phyloP scores from a whole-genome alignment of 2,888 invertebrate genomes.

The Phyto melanocephala region DNA sequence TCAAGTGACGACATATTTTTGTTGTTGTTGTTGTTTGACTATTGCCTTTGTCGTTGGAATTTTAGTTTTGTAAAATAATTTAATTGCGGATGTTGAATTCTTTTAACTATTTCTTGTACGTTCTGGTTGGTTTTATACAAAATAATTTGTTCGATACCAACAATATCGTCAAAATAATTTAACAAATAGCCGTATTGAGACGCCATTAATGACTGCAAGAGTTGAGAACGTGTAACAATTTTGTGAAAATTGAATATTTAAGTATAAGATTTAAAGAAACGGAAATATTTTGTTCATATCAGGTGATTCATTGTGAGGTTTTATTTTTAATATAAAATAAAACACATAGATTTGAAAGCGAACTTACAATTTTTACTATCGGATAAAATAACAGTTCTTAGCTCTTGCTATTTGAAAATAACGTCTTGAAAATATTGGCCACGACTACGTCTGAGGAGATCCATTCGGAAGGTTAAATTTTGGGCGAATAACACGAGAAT shows the following conservation, averaged over 20 bases:
- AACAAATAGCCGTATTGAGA: slow-evolving; percentile 38
- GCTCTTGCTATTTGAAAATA: no score
- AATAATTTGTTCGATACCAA: slow-evolving; percentile 25
- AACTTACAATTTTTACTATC: no score
- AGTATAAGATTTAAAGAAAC: background rate
- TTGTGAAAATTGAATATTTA: slow-evolving; percentile 27
- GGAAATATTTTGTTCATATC: no score
- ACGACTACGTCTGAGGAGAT: no score
- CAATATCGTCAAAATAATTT: background rate
- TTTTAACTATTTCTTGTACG: slow-evolving; percentile 7
- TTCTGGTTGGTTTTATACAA: slow-evolving; percentile 40
- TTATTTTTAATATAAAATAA: no score
- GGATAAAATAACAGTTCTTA: no score
- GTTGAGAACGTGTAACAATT: slow-evolving; percentile 56
- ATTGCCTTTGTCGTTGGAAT: slow-evolving; percentile 47
- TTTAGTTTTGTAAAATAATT: slow-evolving; percentile 59
- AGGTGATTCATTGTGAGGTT: no score
- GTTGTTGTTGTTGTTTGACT: background rate
- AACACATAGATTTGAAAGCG: no score
- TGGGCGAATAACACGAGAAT: no score
- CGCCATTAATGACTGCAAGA: slow-evolving; percentile 37
- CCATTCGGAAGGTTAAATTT: no score
- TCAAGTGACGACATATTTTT: slow-evolving; percentile 62
- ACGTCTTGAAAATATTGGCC: no score
- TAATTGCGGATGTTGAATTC: slow-evolving; percentile 63